A percentile compares a stretch with the other conserved stretches of the same genome.
These are phyloP conservation scores for Sebastes dallii DNA, from an alignment of 2,797 vertebrate genomes.

Conservation along the genomic window DNA sequence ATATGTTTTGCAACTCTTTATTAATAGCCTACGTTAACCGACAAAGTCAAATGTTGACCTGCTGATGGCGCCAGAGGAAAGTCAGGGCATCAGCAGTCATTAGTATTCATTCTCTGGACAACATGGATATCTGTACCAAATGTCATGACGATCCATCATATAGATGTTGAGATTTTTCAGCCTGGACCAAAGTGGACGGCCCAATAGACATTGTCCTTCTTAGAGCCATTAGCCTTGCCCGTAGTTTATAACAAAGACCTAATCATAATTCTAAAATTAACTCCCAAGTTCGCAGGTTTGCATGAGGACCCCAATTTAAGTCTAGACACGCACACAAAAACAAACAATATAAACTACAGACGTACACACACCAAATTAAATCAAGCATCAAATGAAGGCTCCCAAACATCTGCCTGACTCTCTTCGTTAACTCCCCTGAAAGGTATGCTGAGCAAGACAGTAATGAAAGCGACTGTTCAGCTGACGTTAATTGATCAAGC, in stretches of 20 bases:
- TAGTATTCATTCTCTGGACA: background rate
- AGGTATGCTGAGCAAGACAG: slow-evolving; percentile 51
- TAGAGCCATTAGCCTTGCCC: background rate
- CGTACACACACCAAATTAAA: slow-evolving; percentile 29
- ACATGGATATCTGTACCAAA: background rate
- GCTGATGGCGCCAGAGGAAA: background rate
- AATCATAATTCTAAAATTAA: background rate
- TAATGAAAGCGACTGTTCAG: slow-evolving; percentile 70
- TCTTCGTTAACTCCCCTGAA: slow-evolving; percentile 41
- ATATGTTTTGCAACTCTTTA: background rate
- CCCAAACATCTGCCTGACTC: slow-evolving; percentile 46
- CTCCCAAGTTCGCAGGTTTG: background rate
- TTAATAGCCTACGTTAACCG: background rate
- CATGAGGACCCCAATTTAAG: background rate
- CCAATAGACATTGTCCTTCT: background rate
- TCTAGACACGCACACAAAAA: slow-evolving; percentile 10
- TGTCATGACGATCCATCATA: background rate
- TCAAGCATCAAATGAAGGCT: slow-evolving; percentile 45
- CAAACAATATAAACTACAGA: slow-evolving; percentile 10
- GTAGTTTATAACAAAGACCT: background rate
- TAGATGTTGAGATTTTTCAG: background rate
- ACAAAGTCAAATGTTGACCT: background rate
- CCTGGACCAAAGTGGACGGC: background rate
- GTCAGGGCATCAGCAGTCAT: too few species aligned
- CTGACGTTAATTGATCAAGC: slow-evolving; percentile 73